These are phyloP conservation scores for Cataglyphis rosenhaueri DNA, from an alignment of 2,888 invertebrate species.

Conservation along the genomic window DNA sequence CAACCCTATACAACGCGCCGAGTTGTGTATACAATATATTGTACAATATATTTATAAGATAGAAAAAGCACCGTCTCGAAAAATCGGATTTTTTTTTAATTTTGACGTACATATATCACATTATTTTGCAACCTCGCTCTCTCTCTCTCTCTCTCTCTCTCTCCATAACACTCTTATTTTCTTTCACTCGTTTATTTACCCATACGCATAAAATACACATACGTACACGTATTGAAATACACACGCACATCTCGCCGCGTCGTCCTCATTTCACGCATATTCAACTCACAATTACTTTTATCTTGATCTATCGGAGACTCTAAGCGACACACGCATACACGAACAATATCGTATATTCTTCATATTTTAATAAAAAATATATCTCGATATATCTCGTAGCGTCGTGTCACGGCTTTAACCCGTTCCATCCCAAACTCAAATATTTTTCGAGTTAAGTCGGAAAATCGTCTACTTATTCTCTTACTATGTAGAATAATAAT, in stretches of 20 bases:
- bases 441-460: background rate
- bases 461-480: background rate
- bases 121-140: conserved; percentile 62
- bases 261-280: conserved; percentile 18
- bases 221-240: conserved; percentile 5
- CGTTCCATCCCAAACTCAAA: conserved; percentile 33
- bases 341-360: conserved; percentile 51
- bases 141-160: conserved; percentile 24
- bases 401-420: conserved; percentile 21
- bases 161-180: background rate
- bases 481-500: background rate
- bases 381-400: conserved; percentile 38
- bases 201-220: background rate
- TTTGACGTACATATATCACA: conserved; percentile 79
- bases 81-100: conserved; percentile 72
- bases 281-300: conserved; percentile 20
- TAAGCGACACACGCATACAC: conserved; percentile 33
- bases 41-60: conserved; percentile 82
- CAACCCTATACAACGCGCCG: conserved; percentile 77
- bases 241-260: conserved; percentile 7
- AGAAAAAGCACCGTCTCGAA: conserved; percentile 83
- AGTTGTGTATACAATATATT: conserved; percentile 66
- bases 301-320: conserved; percentile 35
- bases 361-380: conserved; percentile 64
- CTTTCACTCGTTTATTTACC: background rate